These are phyloP conservation scores for Drosophila mayaguana DNA, from an alignment of 2,888 invertebrate species.

Conservation along the genomic window DNA sequence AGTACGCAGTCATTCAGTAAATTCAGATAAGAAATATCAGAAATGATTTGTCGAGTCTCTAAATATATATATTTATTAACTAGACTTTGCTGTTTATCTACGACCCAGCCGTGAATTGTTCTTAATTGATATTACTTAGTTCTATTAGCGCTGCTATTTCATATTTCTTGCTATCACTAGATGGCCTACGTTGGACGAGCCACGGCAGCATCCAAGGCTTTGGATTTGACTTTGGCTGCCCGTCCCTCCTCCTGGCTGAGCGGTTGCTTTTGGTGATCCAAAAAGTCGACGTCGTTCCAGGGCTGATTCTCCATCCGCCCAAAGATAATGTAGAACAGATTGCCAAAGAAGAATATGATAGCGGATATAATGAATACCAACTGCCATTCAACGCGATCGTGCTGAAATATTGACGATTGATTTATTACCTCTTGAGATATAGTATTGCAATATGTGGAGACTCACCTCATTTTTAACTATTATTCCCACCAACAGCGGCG, in stretches of 20 bases:
- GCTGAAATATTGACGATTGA: slow-evolving; percentile 47
- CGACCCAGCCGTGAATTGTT: slow-evolving; percentile 35
- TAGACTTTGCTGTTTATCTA: slow-evolving; percentile 16
- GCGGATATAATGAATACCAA: slow-evolving; percentile 87
- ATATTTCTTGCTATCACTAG: slow-evolving; percentile 26
- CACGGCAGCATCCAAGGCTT: slow-evolving; percentile 14
- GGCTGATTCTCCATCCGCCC: slow-evolving; percentile 86
- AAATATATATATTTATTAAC: slow-evolving; percentile 10
- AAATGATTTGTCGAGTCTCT: slow-evolving; percentile 5
- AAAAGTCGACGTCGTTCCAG: slow-evolving; percentile 86
- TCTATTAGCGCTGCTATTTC: slow-evolving; percentile 23
- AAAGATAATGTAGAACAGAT: slow-evolving; percentile 86
- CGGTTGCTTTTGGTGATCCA: slow-evolving; percentile 20
- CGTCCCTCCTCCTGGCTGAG: slow-evolving; percentile 40
- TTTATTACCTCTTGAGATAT: not conserved
- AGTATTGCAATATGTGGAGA: slow-evolving; percentile 27
- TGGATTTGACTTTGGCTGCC: slow-evolving; percentile 8
- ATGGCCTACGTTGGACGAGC: not conserved
- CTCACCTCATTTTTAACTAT: slow-evolving; percentile 87
- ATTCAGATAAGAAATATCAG: slow-evolving; percentile 6
- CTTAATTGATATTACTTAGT: slow-evolving; percentile 43
- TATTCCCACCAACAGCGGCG: slow-evolving; percentile 87
- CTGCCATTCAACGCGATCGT: slow-evolving; percentile 86
- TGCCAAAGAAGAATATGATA: slow-evolving; percentile 86
- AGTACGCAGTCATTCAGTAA: not conserved